A percentile compares a stretch with the other conserved stretches of the same genome.
These are phyloP conservation scores for Hycleus phaleratus DNA, from an alignment of 1,140 invertebrate genomes.

Conservation along the genomic window DNA sequence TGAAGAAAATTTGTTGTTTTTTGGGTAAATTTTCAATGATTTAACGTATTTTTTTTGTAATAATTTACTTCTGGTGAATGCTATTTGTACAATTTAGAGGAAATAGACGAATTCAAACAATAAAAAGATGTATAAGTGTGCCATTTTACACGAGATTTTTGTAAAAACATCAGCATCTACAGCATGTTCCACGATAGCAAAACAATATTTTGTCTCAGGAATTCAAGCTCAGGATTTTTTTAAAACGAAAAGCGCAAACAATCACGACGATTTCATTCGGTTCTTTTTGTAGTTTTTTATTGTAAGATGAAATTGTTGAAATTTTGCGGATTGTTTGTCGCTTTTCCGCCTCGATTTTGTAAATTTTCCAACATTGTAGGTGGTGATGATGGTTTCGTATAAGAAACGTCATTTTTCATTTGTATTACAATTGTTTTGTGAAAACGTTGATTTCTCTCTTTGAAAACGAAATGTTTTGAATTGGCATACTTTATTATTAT, in stretches of 20 bases:
- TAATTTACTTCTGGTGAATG: slow-evolving; percentile 37
- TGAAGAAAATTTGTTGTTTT: slow-evolving; percentile 36
- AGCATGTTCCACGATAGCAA: slow-evolving; percentile 10
- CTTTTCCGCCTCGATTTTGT: too few species aligned
- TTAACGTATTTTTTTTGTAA: slow-evolving; percentile 32
- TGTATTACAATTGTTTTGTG: too few species aligned
- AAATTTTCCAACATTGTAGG: too few species aligned
- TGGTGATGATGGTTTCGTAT: too few species aligned
- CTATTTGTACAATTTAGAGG: slow-evolving; percentile 35
- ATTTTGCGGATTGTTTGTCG: too few species aligned
- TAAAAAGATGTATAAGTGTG: slow-evolving; percentile 34
- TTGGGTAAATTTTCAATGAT: slow-evolving; percentile 30
- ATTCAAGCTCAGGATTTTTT: slow-evolving; percentile 36
- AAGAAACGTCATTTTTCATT: too few species aligned
- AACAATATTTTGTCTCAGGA: slow-evolving; percentile 28
- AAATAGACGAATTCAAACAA: slow-evolving; percentile 8
- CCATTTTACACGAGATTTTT: slow-evolving; percentile 36
- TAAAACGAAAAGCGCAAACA: neutral
- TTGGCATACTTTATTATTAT: slow-evolving; percentile 29
- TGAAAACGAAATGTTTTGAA: neutral
- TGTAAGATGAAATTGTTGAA: too few species aligned
- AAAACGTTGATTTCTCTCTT: neutral
- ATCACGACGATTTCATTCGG: too few species aligned
- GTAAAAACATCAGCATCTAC: slow-evolving; percentile 30
- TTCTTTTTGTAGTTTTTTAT: too few species aligned